phyloP scores from a whole-genome alignment of 2,113 vertebrate genomes.

The Clinocottus analis region DNA sequence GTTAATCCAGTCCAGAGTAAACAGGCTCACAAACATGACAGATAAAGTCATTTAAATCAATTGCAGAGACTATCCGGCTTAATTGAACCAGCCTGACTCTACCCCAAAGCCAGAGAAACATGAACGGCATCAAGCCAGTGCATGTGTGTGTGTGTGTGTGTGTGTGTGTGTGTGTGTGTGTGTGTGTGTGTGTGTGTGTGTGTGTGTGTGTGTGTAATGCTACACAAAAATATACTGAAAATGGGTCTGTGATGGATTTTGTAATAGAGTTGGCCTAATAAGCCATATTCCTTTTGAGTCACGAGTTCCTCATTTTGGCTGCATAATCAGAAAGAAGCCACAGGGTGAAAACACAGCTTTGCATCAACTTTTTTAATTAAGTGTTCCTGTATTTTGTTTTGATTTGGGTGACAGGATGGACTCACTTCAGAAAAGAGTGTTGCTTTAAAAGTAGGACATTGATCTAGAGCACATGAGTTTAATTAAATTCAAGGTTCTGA shows the following conservation, averaged over 20 bases:
- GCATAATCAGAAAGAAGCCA: not conserved
- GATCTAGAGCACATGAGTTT: not conserved
- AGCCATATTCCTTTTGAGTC: not conserved
- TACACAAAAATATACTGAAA: not conserved
- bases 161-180: conserved; percentile 2
- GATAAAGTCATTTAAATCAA: not conserved
- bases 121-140: not conserved
- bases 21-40: not conserved
- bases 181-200: not conserved
- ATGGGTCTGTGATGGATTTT: conserved; percentile 5
- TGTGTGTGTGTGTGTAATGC: not conserved
- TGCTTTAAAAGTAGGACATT: not conserved
- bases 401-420: not conserved
- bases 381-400: not conserved
- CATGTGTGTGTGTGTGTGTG: conserved; percentile 3
- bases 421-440: not conserved
- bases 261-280: conserved; percentile 11
- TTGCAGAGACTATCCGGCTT: not conserved
- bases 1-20: not conserved
- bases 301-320: conserved; percentile 6
- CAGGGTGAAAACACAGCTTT: not conserved
- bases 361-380: not conserved
- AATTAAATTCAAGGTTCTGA: not conserved
- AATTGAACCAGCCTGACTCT: not conserved
- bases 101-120: conserved; percentile 2